A percentile compares a stretch with the other conserved stretches of the same genome.
phyloP scores from a whole-genome alignment of 1,140 invertebrate genomes.

The Bombus balteatus region DNA sequence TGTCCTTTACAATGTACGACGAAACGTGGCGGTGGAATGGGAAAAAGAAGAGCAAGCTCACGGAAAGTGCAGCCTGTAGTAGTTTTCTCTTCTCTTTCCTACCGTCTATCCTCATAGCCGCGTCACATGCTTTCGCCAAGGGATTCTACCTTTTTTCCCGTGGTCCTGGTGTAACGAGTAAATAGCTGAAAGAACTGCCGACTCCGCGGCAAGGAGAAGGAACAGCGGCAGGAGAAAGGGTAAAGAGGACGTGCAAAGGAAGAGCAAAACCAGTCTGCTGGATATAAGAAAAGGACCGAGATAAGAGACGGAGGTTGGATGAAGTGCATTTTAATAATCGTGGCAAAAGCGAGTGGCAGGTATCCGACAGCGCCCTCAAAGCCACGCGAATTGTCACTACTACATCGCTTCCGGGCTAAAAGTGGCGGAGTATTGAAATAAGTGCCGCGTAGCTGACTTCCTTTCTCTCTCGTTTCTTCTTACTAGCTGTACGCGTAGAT shows the following conservation, averaged over 20 bases:
- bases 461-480: neutral
- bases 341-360: slow-evolving; percentile 57
- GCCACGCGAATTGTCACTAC: slow-evolving; percentile 68
- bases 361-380: slow-evolving; percentile 49
- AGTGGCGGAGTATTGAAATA: slow-evolving; percentile 65
- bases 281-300: neutral
- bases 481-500: neutral
- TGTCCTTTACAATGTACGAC: slow-evolving; percentile 64
- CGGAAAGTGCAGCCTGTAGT: slow-evolving; percentile 35
- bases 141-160: slow-evolving; percentile 1
- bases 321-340: slow-evolving; percentile 72
- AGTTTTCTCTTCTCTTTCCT: slow-evolving; percentile 39
- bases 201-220: slow-evolving; percentile 22
- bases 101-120: neutral
- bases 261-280: slow-evolving; percentile 26
- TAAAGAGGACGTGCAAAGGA: slow-evolving; percentile 58
- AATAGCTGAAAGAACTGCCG: slow-evolving; percentile 64
- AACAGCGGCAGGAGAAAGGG: slow-evolving; percentile 53
- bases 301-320: slow-evolving; percentile 4
- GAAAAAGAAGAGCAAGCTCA: neutral
- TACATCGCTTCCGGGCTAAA: slow-evolving; percentile 57
- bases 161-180: slow-evolving; percentile 63
- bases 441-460: slow-evolving; percentile 53
- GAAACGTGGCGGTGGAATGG: slow-evolving; percentile 3
- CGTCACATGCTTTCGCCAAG: neutral